These are phyloP conservation scores for Drosophila buzzatii DNA, from an alignment of 2,888 invertebrate genomes.

Conservation along the genomic window DNA sequence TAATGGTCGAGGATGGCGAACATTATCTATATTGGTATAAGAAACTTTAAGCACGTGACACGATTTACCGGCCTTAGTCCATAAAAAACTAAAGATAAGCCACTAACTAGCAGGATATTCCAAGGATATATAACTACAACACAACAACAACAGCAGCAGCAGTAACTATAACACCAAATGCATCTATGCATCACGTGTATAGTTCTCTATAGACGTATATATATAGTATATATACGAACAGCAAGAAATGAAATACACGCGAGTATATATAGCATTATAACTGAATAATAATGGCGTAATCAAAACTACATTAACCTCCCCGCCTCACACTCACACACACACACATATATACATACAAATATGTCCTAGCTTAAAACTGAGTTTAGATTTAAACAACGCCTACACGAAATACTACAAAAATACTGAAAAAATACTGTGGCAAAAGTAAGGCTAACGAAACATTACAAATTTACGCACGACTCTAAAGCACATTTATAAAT, in stretches of 20 bases:
- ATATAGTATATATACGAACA: constrained; percentile 16
- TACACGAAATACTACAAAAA: constrained; percentile 9
- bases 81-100: constrained; percentile 45
- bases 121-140: constrained; percentile 32
- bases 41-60: constrained; percentile 89
- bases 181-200: constrained; percentile 27
- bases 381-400: constrained; percentile 29
- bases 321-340: not conserved
- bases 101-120: constrained; percentile 40
- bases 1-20: constrained; percentile 94
- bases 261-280: constrained; percentile 19
- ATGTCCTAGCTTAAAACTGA: constrained; percentile 45
- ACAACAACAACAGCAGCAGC: constrained; percentile 27
- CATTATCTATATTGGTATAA: constrained; percentile 97
- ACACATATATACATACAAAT: constrained; percentile 22
- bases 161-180: constrained; percentile 23
- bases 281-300: constrained; percentile 56
- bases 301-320: constrained; percentile 44
- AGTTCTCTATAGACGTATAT: constrained; percentile 25
- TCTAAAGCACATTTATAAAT: not conserved
- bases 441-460: constrained; percentile 10
- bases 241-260: not conserved
- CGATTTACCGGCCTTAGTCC: constrained; percentile 68
- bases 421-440: not conserved
- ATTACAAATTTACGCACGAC: constrained; percentile 13